phyloP scores from a whole-genome alignment of 2,797 vertebrate species.

The Dallia pectoralis region DNA sequence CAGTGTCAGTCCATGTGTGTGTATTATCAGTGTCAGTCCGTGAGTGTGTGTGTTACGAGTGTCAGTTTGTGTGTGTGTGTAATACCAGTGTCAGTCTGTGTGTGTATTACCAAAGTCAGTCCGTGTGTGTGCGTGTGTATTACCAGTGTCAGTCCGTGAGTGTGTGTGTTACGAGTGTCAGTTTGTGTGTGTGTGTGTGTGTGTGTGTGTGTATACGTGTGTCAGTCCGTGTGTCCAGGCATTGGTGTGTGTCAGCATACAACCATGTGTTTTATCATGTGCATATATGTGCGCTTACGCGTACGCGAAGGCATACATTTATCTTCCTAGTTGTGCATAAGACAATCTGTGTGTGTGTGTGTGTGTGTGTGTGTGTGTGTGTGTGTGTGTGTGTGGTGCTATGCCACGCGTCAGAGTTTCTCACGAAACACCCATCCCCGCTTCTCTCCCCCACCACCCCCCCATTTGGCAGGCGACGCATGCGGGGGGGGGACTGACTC shows the following conservation, averaged over 20 bases:
- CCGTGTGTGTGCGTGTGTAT: constrained; percentile 7
- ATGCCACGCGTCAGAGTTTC: neutral
- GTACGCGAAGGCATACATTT: neutral
- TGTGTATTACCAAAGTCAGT: no score
- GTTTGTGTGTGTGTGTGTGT: neutral
- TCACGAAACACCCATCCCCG: neutral
- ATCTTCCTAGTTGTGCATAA: neutral
- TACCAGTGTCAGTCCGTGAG: neutral
- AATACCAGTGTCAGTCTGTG: neutral
- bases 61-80: neutral
- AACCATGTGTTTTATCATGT: neutral
- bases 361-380: constrained; percentile 4
- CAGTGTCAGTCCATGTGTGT: no score
- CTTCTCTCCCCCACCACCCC: constrained; percentile 24
- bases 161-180: neutral
- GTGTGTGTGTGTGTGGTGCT: constrained; percentile 1
- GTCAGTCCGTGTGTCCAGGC: neutral
- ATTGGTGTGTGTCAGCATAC: neutral
- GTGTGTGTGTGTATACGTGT: neutral
- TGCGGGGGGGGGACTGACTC: constrained; percentile 27
- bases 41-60: neutral
- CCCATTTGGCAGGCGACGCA: constrained; percentile 24
- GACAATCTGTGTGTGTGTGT: constrained; percentile 3
- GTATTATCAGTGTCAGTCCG: constrained; percentile 2
- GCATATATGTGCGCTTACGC: neutral